Conservation (phyloP, 2,797 vertebrate species). For the Psittacula echo region DNA sequence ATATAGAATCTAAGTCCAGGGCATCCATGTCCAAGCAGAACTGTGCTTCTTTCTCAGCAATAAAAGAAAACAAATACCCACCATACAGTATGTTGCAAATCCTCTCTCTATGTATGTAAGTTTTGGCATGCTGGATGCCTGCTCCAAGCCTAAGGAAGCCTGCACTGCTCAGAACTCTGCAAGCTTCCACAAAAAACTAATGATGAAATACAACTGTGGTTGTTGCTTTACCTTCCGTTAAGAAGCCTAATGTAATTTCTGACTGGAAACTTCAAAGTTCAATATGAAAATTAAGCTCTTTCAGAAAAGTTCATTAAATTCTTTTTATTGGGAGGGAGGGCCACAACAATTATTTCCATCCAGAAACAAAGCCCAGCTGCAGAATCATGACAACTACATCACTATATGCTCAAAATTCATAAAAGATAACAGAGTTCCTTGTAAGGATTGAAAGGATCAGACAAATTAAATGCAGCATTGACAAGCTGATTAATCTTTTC, state of each 20-base stretch:
- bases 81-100: neutral
- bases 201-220: neutral
- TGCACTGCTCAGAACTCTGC: neutral
- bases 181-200: neutral
- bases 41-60: neutral
- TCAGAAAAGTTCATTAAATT: neutral
- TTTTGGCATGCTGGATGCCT: neutral
- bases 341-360: neutral
- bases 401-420: neutral
- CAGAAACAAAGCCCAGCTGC: neutral
- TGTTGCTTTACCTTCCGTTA: neutral
- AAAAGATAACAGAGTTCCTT: neutral
- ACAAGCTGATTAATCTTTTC: neutral
- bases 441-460: neutral
- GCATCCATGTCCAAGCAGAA: neutral
- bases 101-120: too few species aligned
- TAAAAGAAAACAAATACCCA: neutral
- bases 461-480: neutral
- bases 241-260: neutral
- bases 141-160: neutral
- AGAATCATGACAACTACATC: neutral
- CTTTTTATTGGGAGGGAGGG: neutral
- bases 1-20: neutral
- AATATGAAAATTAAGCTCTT: neutral
- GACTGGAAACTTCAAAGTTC: neutral